phyloP scores from a whole-genome alignment of 2,113 vertebrate species.

The Prietella phreatophila region DNA sequence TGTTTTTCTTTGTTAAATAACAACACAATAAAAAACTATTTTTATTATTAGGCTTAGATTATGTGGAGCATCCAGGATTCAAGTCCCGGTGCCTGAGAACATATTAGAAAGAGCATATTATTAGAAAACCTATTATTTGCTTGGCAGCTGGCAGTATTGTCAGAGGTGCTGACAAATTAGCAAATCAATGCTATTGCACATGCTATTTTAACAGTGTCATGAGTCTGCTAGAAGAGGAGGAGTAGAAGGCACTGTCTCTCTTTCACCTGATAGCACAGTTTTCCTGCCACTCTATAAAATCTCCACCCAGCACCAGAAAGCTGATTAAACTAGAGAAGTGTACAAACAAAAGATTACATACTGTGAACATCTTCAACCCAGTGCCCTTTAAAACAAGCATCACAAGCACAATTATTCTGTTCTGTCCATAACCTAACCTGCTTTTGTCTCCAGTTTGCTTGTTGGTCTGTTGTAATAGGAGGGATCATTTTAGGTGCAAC shows the following conservation, averaged over 20 bases:
- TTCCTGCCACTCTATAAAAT: conserved; percentile 58
- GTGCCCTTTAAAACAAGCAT: conserved; percentile 71
- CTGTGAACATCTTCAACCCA: conserved; percentile 71
- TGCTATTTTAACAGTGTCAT: not conserved
- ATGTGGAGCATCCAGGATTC: not conserved
- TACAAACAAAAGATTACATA: conserved; percentile 75
- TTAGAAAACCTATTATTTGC: not conserved
- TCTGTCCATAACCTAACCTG: conserved; percentile 65
- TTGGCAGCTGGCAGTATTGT: not conserved
- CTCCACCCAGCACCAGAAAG: conserved; percentile 64
- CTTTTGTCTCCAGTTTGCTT: conserved; percentile 40
- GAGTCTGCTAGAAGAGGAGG: not conserved
- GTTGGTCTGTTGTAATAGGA: conserved; percentile 56
- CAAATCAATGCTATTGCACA: not conserved
- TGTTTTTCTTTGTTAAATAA: not conserved
- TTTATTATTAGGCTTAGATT: not conserved
- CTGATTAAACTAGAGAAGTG: conserved; percentile 72
- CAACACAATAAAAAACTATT: not conserved
- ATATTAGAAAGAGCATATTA: not conserved
- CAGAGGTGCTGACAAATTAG: not conserved
- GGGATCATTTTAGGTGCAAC: conserved; percentile 49
- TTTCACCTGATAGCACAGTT: conserved; percentile 60
- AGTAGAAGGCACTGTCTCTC: not conserved
- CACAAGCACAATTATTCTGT: conserved; percentile 64
- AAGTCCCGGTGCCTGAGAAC: not conserved